Percentiles rank a stretch among this genome's conserved stretches.
Evolutionary conservation across 2,797 vertebrate genomes (phyloP).

Genomic region (Sebastes vulpes): DNA sequence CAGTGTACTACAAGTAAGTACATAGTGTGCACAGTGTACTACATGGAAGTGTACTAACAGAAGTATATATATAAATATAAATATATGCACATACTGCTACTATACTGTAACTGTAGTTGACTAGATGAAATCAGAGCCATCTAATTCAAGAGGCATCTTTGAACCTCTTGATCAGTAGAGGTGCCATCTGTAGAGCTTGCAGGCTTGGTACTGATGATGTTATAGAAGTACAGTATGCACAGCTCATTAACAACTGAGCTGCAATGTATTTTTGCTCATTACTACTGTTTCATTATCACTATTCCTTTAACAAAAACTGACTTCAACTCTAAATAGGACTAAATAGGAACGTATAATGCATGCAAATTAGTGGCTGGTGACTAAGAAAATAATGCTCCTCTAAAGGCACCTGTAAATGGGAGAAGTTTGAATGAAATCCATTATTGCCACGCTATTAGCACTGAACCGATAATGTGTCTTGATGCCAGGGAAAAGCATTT

Average conservation of each 20-base stretch:
- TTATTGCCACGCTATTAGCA: conserved; percentile 15
- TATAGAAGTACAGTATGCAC: not conserved
- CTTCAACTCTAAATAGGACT: not conserved
- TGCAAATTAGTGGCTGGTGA: not conserved
- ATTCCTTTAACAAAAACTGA: not conserved
- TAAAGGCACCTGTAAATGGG: conserved; percentile 1
- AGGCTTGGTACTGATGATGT: not conserved
- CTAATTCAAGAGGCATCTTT: not conserved
- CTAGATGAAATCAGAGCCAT: not conserved
- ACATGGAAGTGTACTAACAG: not conserved
- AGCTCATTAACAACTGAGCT: not conserved
- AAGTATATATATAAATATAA: not conserved
- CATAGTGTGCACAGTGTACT: too few relatives aligned
- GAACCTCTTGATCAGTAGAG: not conserved
- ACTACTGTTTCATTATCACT: not conserved
- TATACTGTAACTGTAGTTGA: not conserved
- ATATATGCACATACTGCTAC: not conserved
- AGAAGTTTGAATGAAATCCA: conserved; percentile 20
- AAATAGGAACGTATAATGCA: not conserved
- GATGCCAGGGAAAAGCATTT: conserved; percentile 35
- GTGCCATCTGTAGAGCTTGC: not conserved
- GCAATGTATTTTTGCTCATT: not conserved
- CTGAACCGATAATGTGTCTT: conserved; percentile 12
- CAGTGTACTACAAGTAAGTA: too few relatives aligned
- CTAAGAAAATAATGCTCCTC: not conserved